Conservation (phyloP, 2,113 vertebrate genomes). For the Baryphthengus martii region DNA sequence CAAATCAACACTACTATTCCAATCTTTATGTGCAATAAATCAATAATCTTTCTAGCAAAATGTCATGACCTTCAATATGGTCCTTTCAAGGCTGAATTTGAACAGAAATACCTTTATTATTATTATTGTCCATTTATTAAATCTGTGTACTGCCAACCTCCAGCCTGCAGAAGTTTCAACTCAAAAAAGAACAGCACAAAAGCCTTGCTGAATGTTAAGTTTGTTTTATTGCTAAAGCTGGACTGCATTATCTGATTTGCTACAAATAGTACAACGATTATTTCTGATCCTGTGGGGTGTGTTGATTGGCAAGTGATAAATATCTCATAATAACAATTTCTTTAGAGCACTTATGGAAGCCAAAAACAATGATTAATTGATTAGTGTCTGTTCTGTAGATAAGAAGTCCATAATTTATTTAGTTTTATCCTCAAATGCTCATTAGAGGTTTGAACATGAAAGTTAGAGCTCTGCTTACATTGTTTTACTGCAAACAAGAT, state of each 20-base stretch:
- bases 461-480: neutral
- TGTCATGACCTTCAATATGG: neutral
- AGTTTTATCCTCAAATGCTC: neutral
- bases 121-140: neutral
- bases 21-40: neutral
- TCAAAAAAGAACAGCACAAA: neutral
- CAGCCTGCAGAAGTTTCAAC: neutral
- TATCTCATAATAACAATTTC: neutral
- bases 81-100: neutral
- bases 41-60: neutral
- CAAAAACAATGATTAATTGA: neutral
- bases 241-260: neutral
- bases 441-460: neutral
- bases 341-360: neutral
- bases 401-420: constrained; percentile 21
- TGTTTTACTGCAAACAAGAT: neutral
- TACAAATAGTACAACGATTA: neutral
- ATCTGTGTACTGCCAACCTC: neutral
- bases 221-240: neutral
- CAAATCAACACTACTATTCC: neutral
- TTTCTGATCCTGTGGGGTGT: neutral
- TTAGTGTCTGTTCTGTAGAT: neutral
- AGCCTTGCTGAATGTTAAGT: neutral
- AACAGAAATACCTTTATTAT: neutral
- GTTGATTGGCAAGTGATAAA: neutral